Base-by-base conservation (phyloP, 2,888 invertebrate species). In the Calameuta idolon region DNA sequence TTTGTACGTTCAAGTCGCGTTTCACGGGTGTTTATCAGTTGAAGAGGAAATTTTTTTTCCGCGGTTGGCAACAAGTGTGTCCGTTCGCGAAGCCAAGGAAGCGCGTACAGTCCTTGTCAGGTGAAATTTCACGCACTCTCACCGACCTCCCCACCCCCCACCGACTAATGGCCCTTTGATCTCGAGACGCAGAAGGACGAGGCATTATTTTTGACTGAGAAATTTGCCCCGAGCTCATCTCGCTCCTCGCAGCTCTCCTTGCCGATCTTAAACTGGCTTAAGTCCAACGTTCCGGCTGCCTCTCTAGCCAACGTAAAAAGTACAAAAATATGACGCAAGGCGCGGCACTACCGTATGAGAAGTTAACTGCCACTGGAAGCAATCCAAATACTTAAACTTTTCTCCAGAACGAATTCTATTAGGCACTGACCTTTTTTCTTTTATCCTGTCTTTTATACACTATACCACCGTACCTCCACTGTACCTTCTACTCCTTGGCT, bases 301-400 rank as follows among this genome's bases (percentile, higher is more conserved):
- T 71, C 84, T 71, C 71, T 71, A 82, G 81, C 79, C 86, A 82
- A 85, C 85, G 79, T 76, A 83, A 82, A 82, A 84, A 82, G 81
- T 77, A 83, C 78, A 81, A 81, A 81, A 81, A 79, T 23, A 55
- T 55, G 23, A 2, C 75, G 80, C 78, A 76, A 71, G 69, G 69
- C 30, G 75, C 79, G 80, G 73, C 80, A 81, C 35, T 80, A 79
- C 79, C 79, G 71, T 80, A 81, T 81, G 80, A 84, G 83, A 71
- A 71, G 33, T 85, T 85, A 81, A 82, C 81, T 82, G 86, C 84
- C 80, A 85, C 86, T 89, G 89, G 89, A 89, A 76, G 78, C 79
- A 77, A 81, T 89, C 89, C 89, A 89, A 89, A 87, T 84, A 85
- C 84, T 83, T 82, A 79, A 86, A 85, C 85, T 83, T 83, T 81